Evolutionary conservation across 2,797 vertebrate species (phyloP).

Genomic region (Columba guinea): DNA sequence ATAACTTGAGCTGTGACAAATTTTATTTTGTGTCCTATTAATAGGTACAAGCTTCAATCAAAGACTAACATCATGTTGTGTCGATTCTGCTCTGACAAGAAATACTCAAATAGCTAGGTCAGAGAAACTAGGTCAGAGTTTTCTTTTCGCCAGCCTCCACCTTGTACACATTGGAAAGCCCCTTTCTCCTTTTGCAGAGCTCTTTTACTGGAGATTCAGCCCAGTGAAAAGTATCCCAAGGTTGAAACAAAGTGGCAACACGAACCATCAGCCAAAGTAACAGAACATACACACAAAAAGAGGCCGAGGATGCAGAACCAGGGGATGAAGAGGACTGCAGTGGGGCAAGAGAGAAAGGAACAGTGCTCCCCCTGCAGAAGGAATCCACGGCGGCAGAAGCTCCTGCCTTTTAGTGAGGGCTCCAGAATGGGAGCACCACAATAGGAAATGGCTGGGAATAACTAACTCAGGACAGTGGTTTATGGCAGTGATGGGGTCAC

Average conservation of each 20-base stretch:
- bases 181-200: not conserved
- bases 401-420: not conserved
- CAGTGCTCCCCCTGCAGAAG: not conserved
- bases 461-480: not conserved
- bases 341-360: not conserved
- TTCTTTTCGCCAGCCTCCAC: not conserved
- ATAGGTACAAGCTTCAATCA: not conserved
- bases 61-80: not conserved
- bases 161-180: not conserved
- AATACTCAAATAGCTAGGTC: not conserved
- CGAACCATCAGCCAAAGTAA: not conserved
- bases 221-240: not conserved
- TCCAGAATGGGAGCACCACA: not conserved
- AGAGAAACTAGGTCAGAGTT: constrained; percentile 22
- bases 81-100: not conserved
- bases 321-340: not conserved
- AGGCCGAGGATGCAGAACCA: not conserved
- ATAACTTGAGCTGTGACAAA: not conserved
- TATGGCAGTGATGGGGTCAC: not conserved
- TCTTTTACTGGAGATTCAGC: not conserved
- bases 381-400: not conserved
- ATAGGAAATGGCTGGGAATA: not conserved
- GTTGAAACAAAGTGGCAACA: not conserved
- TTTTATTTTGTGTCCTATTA: constrained; percentile 7
- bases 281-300: not conserved